Evolutionary conservation across 1,140 invertebrate species (phyloP).

Genomic region (Trachymyrmex cornetzi): DNA sequence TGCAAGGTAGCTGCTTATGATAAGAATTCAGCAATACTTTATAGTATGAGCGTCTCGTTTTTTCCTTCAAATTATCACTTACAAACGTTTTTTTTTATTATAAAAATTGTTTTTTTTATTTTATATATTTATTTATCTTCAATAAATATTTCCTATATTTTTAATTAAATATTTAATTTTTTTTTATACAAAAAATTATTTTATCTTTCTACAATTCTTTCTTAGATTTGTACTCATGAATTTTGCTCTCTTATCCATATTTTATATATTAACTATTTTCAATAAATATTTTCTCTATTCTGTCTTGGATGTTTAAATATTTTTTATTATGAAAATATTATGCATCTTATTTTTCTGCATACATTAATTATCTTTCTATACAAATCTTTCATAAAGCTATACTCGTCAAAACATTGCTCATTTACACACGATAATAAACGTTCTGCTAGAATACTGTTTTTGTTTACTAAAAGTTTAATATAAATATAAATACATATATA

Average conservation of each 20-base stretch:
- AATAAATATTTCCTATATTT: too few species aligned
- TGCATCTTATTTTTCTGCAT: neutral
- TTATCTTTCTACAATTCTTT: neutral
- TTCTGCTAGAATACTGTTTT: neutral
- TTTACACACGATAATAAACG: neutral
- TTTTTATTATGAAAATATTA: neutral
- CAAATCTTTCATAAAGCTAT: neutral
- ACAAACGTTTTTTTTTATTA: too few species aligned
- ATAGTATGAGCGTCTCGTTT: too few species aligned
- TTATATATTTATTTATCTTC: too few species aligned
- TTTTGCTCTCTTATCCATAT: neutral
- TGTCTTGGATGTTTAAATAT: neutral
- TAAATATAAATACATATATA: neutral
- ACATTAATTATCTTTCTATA: neutral
- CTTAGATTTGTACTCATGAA: neutral
- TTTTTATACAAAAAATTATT: too few species aligned
- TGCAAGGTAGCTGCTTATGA: too few species aligned
- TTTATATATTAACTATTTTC: neutral
- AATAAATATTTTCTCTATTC: neutral
- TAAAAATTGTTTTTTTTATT: too few species aligned
- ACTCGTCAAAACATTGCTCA: neutral
- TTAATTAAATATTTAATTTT: neutral
- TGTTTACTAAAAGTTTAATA: constrained; percentile 1
- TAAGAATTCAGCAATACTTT: too few species aligned
- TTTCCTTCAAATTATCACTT: too few species aligned